A percentile compares a stretch with the other conserved stretches of the same genome.
Evolutionary conservation across 2,888 invertebrate genomes (phyloP).

Genomic region (Eupsilia transversa): DNA sequence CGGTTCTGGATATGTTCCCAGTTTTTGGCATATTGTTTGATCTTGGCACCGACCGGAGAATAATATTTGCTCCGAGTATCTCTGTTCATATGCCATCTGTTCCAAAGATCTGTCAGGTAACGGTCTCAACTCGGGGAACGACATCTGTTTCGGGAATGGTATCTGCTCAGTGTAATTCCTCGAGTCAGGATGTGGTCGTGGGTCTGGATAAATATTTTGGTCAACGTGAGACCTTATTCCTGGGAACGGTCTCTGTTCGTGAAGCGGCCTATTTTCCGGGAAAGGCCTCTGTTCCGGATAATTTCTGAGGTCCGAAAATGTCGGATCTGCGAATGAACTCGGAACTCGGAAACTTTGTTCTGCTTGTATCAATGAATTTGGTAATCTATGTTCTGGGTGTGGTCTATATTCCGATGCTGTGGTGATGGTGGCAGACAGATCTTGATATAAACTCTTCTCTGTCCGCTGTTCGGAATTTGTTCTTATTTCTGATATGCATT

Average conservation of each 20-base stretch:
- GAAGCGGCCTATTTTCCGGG: constrained; percentile 16
- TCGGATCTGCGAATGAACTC: constrained; percentile 23
- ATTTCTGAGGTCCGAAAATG: constrained; percentile 20
- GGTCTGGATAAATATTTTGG: constrained; percentile 30
- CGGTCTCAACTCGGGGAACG: constrained; percentile 18
- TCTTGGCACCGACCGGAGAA: constrained; percentile 9
- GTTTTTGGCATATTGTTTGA: constrained; percentile 33
- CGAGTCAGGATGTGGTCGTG: constrained; percentile 29
- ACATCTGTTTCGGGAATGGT: constrained; percentile 35
- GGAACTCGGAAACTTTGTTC: constrained; percentile 40
- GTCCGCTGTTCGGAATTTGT: constrained; percentile 30
- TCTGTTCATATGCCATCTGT: constrained; percentile 39
- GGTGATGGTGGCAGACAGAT: constrained; percentile 14
- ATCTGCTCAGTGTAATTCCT: constrained; percentile 32
- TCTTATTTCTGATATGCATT: constrained; percentile 33
- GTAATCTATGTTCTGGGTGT: constrained; percentile 22
- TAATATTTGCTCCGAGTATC: constrained; percentile 31
- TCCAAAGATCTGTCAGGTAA: constrained; percentile 33
- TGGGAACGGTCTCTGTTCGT: constrained; percentile 31
- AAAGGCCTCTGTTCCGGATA: constrained; percentile 35
- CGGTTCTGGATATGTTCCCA: constrained; percentile 38
- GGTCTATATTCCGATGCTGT: constrained; percentile 37
- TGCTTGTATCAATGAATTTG: constrained; percentile 36
- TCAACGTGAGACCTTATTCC: constrained; percentile 30
- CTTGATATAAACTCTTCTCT: constrained; percentile 20